Evolutionary conservation across 2,888 invertebrate genomes (phyloP).

Genomic region (Oscheius sp.): DNA sequence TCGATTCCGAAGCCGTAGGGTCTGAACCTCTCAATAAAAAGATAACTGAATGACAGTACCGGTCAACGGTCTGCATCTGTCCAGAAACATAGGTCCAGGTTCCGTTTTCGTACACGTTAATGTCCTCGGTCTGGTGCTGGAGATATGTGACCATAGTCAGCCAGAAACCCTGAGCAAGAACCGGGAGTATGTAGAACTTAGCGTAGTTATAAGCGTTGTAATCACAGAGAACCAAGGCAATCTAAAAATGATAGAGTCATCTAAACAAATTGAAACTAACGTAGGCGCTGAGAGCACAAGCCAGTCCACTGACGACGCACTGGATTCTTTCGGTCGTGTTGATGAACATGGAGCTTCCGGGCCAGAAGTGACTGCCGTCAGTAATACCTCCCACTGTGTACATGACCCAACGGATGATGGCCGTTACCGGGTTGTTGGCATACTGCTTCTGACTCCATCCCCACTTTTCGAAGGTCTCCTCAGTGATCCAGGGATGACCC

Average conservation of each 20-base stretch:
- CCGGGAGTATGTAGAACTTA: conserved; percentile 67
- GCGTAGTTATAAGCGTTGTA: conserved; percentile 54
- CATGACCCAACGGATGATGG: conserved; percentile 70
- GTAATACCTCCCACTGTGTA: conserved; percentile 70
- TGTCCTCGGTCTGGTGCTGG: conserved; percentile 61
- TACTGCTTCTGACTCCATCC: conserved; percentile 52
- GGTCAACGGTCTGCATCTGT: conserved; percentile 60
- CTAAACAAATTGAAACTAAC: conserved; percentile 43
- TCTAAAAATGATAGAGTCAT: background rate
- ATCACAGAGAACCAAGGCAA: conserved; percentile 48
- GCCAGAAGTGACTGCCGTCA: conserved; percentile 72
- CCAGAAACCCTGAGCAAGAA: conserved; percentile 64
- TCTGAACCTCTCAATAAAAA: conserved; percentile 11
- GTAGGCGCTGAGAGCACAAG: conserved; percentile 58
- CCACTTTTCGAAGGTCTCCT: conserved; percentile 52
- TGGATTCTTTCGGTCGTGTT: conserved; percentile 66
- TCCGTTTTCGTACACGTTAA: conserved; percentile 59
- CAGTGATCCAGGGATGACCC: conserved; percentile 67
- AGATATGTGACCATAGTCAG: conserved; percentile 67
- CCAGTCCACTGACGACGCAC: conserved; percentile 62
- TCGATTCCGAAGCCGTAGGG: conserved; percentile 59
- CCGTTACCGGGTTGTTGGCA: conserved; percentile 64
- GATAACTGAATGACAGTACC: background rate
- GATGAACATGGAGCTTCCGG: conserved; percentile 63
- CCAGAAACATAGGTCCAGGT: conserved; percentile 62